Base-by-base conservation (phyloP, 2,888 invertebrate genomes). In the Protophormia terraenovae region DNA sequence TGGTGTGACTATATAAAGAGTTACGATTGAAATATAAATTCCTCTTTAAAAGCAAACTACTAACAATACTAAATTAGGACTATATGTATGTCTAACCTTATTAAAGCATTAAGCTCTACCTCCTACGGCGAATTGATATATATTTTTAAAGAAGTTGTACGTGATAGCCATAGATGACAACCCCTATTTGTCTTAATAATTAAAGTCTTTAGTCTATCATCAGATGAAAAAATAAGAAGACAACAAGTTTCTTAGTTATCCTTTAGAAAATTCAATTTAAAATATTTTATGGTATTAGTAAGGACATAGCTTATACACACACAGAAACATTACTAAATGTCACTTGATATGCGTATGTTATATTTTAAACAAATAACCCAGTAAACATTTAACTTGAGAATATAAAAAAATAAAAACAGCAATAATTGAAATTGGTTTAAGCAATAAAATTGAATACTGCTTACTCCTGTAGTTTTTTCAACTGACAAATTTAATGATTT, bases 251-350 rank as follows among this genome's bases (percentile, higher is more conserved):
- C 14, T 75, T 22, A 10, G 14, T 60, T 62, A 6, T 5, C 58
- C 45, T n/a, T 27, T 27, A 50, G 27, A 71, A 71, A 78, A 78
- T 69, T 71, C 27, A 78, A 71, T 78, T 71, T 76, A 16, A 66
- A 66, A 12, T 55, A 27, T 64, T 27, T 53, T 64, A 64, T 75
- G 64, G 75, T 64, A 50, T 75, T 75, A 75, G 75, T 75, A 27
- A 16, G 32, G 7, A 24, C 50, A 7, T 47, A 16, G 32, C n/a
- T 71, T 27, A 1, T 55, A 8, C 35, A 29, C 16, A 45, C n/a
- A 7, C 12, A 24, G 4, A 14, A 7, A 16, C 14, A 24, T n/a
- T n/a, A n/a, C n/a, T n/a, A n/a, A n/a, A n/a, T n/a, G 29, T 27
- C n/a, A 19, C 4, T 27, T 14, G 22, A 32, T 47, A 27, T 27